Evolutionary conservation across 1,140 invertebrate species (phyloP), one percentile per base, ranked within the genome.

Genomic region (Polypedilum pembai): DNA sequence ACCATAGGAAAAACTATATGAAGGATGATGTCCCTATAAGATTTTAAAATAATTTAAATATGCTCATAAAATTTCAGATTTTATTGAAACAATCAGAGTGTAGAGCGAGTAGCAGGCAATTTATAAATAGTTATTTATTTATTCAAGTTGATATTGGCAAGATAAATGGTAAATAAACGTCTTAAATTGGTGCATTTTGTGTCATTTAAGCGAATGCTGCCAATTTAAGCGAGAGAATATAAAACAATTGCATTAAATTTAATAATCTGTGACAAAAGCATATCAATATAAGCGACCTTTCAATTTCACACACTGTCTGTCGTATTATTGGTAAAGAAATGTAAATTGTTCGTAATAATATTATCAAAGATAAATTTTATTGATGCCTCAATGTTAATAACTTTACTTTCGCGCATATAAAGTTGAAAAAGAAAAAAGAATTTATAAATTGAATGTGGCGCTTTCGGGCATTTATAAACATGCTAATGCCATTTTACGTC

Each of bases 1-100:
- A 12, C 87, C 88, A 76, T 91, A 90, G 74, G 88, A 88, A 76
- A 88, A 91, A 8, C 87, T 83, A 77, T 91, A 91, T 79, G 86
- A 87, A 0, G 88, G 88, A 78, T 33, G 24, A 33, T 87, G 85
- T 40, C 87, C 85, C 84, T 86, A 75, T 76, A 80, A 81, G 24
- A 33, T 5, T 33, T 33, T 33, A 5, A 33, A 33, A 33, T 33
- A 33, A 33, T 33, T 33, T 33, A 33, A 33, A 33, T 33, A 33
- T 33, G 5, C 2, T 33, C 24, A 33, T 33, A 33, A 33, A 33
- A 33, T 33, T 33, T 33, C 1, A 33, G 24, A 33, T 33, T 33
- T 33, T 33, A 33, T 33, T 33, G 24, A 33, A 33, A 33, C 24
- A 33, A 33, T 33, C 24, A 33, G 5, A 33, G 24, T 3, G 24